phyloP scores from a whole-genome alignment of 2,888 invertebrate genomes.

The Pyrrhosoma nymphula region DNA sequence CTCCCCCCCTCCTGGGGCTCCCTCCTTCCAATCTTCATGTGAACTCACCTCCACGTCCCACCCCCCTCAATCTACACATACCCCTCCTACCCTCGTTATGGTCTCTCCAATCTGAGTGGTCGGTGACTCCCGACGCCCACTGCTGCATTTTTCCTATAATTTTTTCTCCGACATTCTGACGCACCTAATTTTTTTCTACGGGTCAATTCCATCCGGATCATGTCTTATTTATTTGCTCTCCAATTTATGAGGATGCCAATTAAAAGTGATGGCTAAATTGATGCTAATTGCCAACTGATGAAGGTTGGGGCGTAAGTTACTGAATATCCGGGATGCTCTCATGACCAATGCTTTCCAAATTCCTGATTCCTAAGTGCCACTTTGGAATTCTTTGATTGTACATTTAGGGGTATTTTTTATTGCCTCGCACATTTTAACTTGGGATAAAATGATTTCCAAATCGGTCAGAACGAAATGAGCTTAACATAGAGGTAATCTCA shows the following conservation, averaged over 20 bases:
- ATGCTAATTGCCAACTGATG: background rate
- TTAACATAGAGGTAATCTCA: no score
- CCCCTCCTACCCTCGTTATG: background rate
- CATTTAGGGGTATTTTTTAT: no score
- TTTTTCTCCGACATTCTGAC: background rate
- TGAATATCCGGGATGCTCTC: background rate
- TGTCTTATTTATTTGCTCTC: background rate
- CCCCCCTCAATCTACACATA: background rate
- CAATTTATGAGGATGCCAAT: conserved; percentile 13
- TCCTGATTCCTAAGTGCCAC: background rate
- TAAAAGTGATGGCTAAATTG: background rate
- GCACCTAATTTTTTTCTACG: background rate
- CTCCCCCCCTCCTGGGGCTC: background rate
- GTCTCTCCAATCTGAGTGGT: background rate
- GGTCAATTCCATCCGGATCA: background rate
- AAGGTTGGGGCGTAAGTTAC: background rate
- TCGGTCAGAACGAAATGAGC: no score
- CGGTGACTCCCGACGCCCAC: background rate
- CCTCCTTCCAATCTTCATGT: background rate
- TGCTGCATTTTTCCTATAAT: background rate
- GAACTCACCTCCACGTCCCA: no score
- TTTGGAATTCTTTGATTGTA: no score
- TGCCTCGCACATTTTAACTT: no score
- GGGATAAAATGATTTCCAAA: no score
- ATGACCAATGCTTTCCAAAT: background rate